Conservation (phyloP, 1,140 invertebrate species). For the Tigriopus japonicus region DNA sequence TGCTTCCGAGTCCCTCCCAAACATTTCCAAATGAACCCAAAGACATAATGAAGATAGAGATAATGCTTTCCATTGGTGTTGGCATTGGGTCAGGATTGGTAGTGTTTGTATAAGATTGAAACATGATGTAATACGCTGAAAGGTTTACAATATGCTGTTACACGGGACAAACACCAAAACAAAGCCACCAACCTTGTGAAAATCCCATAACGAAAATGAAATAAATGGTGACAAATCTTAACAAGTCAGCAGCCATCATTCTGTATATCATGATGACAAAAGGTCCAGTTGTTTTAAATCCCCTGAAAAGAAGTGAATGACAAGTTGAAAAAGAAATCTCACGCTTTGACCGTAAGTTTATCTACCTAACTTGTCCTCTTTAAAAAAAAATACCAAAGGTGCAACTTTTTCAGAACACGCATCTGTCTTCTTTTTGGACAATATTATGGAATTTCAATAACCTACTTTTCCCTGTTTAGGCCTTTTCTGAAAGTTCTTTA, state of each 20-base stretch:
- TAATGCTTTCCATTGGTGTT: constrained; percentile 73
- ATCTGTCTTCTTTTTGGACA: no score
- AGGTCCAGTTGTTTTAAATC: constrained; percentile 91
- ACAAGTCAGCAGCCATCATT: constrained; percentile 87
- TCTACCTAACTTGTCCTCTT: no score
- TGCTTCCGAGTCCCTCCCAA: constrained; percentile 67
- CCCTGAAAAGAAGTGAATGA: constrained; percentile 37
- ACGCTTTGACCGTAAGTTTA: no score
- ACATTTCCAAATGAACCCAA: constrained; percentile 88
- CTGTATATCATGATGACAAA: constrained; percentile 99
- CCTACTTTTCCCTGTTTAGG: no score
- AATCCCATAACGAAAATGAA: constrained; percentile 93
- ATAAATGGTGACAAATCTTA: constrained; percentile 89
- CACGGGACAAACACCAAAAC: no score
- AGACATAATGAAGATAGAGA: constrained; percentile 96
- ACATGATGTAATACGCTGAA: constrained; percentile 75
- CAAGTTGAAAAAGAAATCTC: no score
- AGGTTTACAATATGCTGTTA: constrained; percentile 19
- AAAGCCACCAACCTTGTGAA: constrained; percentile 54
- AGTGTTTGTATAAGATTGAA: constrained; percentile 62
- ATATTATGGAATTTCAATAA: no score
- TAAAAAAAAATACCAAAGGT: no score
- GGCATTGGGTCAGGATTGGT: constrained; percentile 51
- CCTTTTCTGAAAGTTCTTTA: no score
- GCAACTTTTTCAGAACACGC: no score